Evolutionary conservation across 2,113 vertebrate genomes (phyloP), one percentile per base, ranked within the genome.

Genomic region (Xyliphius kryptos): DNA sequence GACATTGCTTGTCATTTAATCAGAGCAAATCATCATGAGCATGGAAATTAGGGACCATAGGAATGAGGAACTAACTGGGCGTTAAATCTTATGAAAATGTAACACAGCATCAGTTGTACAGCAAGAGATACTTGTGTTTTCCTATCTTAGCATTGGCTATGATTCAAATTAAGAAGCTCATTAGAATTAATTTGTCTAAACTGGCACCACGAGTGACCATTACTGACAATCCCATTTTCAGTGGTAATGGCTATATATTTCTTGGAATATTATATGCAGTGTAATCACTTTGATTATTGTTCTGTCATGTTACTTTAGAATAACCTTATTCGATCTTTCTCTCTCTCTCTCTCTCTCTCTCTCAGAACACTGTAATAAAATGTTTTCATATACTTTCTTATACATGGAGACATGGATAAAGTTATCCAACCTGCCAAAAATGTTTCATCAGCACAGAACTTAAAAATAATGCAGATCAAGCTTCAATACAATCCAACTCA

Each of bases 131-230:
- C 13, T 6, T 32, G 8, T 48, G 3, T 61, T 59, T 59, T 51
- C 11, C 5, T 15, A 14, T 9, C 14, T 59, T 16, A 46, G 22
- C 20, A 32, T 16, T 16, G 5, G 5, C 5, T 47, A 13, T 13
- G 10, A 14, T 68, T 48, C 36, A 14, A 17, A 68, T 17, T 14
- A 51, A 62, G 26, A 9, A 15, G 6, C 19, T 12, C 22, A 43
- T 62, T 55, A 54, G n/a, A 22, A 48, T 44, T 69, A 5, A 63
- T 56, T 51, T 63, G 14, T 57, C 17, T 21, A 57, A 69, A 58
- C 15, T 69, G 40, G 40, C 26, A 15, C 41, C 19, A 40, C 26
- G 49, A 37, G 43, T 54, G 40, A 44, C 50, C 37, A 12, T 56
- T 32, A 56, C 3, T 43, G 20, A 36, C 37, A 46, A 13, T 38